A percentile compares a stretch with the other conserved stretches of the same genome.
Conservation (phyloP, 1,140 invertebrate species). For the Oryctes rhinoceros region DNA sequence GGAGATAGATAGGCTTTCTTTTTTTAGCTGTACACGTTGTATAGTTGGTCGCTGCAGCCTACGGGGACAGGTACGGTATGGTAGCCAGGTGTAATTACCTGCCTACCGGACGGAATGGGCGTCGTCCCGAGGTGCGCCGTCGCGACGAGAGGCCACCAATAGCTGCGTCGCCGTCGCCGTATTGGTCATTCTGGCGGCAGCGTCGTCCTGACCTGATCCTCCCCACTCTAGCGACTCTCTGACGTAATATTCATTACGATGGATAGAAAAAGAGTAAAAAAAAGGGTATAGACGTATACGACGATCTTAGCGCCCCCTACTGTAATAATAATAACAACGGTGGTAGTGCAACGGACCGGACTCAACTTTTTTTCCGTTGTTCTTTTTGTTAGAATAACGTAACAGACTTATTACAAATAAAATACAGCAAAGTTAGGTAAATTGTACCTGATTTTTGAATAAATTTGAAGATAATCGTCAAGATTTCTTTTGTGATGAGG, state of each 20-base stretch:
- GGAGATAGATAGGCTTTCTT: no score
- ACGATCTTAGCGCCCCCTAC: slow-evolving; percentile 6
- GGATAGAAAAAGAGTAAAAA: neutral
- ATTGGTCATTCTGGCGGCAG: slow-evolving; percentile 32
- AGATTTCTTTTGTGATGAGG: no score
- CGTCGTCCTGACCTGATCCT: slow-evolving; percentile 18
- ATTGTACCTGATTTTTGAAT: no score
- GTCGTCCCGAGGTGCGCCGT: slow-evolving; percentile 42
- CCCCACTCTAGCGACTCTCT: neutral
- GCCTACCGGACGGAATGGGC: slow-evolving; percentile 30
- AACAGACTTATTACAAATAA: no score
- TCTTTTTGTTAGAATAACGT: no score
- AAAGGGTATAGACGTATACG: slow-evolving; percentile 23
- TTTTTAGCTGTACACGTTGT: no score
- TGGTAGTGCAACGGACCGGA: slow-evolving; percentile 24
- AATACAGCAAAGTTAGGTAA: no score
- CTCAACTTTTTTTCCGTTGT: no score
- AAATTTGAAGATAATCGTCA: no score
- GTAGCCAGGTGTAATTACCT: slow-evolving; percentile 3
- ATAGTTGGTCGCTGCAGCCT: neutral
- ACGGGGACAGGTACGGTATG: slow-evolving; percentile 39
- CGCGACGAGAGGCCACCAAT: slow-evolving; percentile 43
- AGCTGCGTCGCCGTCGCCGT: neutral
- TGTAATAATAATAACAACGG: slow-evolving; percentile 38
- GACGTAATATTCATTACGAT: neutral